Evolutionary conservation across 2,797 vertebrate genomes (phyloP).

Genomic region (Telmatherina bonti): DNA sequence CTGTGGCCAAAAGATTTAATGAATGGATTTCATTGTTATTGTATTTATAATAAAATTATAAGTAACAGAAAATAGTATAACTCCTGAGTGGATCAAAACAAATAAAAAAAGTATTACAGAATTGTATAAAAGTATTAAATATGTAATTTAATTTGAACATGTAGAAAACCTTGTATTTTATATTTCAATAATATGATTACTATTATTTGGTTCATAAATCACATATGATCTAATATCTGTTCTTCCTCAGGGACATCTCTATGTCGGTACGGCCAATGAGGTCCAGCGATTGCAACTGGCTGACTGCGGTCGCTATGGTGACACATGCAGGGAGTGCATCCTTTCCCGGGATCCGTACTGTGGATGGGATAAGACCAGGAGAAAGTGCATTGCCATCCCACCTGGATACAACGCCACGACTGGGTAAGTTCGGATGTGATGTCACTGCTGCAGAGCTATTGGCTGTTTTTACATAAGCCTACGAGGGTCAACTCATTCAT

Average conservation of each 20-base stretch:
- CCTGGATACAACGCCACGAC: conserved; percentile 73
- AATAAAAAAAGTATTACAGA: background rate
- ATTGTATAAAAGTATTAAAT: background rate
- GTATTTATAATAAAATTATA: no score
- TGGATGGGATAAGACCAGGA: conserved; percentile 81
- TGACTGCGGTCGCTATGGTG: conserved; percentile 84
- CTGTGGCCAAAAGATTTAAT: no score
- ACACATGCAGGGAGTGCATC: conserved; percentile 85
- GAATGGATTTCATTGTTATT: no score
- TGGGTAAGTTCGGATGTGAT: conserved; percentile 64
- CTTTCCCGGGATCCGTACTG: conserved; percentile 84
- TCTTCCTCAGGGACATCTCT: conserved; percentile 80
- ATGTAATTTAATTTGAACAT: background rate
- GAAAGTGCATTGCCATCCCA: conserved; percentile 81
- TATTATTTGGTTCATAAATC: background rate
- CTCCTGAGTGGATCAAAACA: no score
- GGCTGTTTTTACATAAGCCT: conserved; percentile 1
- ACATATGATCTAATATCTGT: background rate
- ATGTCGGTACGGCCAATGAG: conserved; percentile 84
- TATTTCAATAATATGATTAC: background rate
- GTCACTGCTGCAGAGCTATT: conserved; percentile 23
- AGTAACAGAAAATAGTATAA: no score
- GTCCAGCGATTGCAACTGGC: conserved; percentile 84
- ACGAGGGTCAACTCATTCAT: background rate
- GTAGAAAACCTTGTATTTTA: background rate